Conservation (phyloP, 1,140 invertebrate species). For the Lycorma delicatula region DNA sequence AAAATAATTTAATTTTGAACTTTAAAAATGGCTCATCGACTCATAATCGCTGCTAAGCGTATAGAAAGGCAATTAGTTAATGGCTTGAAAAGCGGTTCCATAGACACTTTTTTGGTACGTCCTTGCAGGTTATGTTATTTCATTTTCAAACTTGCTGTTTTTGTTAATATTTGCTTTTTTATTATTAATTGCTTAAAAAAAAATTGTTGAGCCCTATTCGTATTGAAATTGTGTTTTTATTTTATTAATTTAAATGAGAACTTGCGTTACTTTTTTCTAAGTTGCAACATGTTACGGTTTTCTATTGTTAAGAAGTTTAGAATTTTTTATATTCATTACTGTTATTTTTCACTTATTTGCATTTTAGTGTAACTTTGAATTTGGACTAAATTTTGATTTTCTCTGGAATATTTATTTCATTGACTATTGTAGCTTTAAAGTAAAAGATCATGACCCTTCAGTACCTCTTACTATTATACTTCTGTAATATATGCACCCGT, state of each 20-base stretch:
- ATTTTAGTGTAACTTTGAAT: too few relatives aligned
- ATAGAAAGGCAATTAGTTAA: conserved; percentile 35
- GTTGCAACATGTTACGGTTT: background rate
- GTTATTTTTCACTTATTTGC: too few relatives aligned
- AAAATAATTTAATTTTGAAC: too few relatives aligned
- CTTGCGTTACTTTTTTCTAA: background rate
- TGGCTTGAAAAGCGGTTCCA: conserved; percentile 31
- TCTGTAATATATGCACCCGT: too few relatives aligned
- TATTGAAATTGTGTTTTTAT: background rate
- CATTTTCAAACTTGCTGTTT: conserved; percentile 18
- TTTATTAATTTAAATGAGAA: background rate
- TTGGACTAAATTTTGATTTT: too few relatives aligned
- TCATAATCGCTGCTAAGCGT: conserved; percentile 22
- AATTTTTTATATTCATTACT: too few relatives aligned
- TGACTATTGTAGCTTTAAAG: too few relatives aligned
- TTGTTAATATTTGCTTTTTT: conserved; percentile 7
- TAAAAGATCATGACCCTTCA: too few relatives aligned
- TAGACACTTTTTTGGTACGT: conserved; percentile 29
- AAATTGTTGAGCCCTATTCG: background rate
- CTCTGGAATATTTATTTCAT: too few relatives aligned
- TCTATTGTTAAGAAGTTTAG: too few relatives aligned
- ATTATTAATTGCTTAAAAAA: background rate
- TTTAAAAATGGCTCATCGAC: conserved; percentile 27
- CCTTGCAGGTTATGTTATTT: conserved; percentile 6
- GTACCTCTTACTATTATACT: too few relatives aligned